Evolutionary conservation across 1,140 invertebrate genomes (phyloP).

Genomic region (Drosophila bocki): DNA sequence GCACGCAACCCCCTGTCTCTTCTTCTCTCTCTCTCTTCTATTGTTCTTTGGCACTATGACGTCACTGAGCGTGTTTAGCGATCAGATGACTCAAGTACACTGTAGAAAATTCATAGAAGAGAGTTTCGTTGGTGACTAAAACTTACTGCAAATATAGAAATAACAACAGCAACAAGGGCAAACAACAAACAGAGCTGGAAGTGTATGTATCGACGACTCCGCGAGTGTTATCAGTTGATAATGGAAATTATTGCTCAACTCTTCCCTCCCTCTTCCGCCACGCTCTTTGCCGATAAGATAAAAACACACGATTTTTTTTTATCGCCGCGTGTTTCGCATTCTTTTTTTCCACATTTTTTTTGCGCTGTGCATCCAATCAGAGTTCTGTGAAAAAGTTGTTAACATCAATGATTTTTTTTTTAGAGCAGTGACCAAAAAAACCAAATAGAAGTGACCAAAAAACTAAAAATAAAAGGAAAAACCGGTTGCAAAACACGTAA

Average conservation of each 20-base stretch:
- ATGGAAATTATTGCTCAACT: slow-evolving; percentile 37
- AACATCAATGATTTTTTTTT: slow-evolving; percentile 33
- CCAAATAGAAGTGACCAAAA: slow-evolving; percentile 22
- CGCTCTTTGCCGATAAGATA: slow-evolving; percentile 33
- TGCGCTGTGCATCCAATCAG: slow-evolving; percentile 43
- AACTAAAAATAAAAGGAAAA: slow-evolving; percentile 6
- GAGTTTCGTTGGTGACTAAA: slow-evolving; percentile 18
- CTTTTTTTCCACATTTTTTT: slow-evolving; percentile 23
- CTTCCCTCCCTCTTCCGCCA: slow-evolving; percentile 10
- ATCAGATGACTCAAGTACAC: slow-evolving; percentile 36
- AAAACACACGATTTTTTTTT: slow-evolving; percentile 5
- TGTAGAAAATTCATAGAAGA: background rate
- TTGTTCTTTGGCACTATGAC: slow-evolving; percentile 21
- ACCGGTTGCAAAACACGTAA: slow-evolving; percentile 48
- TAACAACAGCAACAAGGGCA: slow-evolving; percentile 22
- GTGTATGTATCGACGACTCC: slow-evolving; percentile 14
- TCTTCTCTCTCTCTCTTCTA: background rate
- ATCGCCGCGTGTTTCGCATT: slow-evolving; percentile 40
- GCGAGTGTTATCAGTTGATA: slow-evolving; percentile 37
- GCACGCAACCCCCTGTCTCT: slow-evolving; percentile 18
- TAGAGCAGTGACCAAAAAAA: slow-evolving; percentile 36
- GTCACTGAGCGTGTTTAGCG: slow-evolving; percentile 24
- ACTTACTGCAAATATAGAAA: slow-evolving; percentile 1
- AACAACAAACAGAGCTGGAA: slow-evolving; percentile 32
- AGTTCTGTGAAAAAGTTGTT: slow-evolving; percentile 37